phyloP scores from a whole-genome alignment of 2,797 vertebrate species.

The Enteromius viviparus region DNA sequence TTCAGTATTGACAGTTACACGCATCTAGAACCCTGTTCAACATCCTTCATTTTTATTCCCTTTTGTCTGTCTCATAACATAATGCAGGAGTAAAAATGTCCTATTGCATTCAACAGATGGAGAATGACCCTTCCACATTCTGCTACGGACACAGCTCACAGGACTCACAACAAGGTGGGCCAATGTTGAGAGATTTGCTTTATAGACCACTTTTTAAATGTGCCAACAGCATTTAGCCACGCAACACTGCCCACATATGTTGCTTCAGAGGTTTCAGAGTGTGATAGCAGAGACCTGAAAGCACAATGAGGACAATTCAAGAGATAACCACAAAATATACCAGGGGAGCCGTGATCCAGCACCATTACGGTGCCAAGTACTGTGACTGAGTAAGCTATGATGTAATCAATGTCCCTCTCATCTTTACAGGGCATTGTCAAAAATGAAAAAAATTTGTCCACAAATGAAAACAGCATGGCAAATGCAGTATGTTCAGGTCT shows the following conservation, averaged over 20 bases:
- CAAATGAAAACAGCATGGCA: background rate
- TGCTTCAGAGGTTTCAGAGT: conserved; percentile 9
- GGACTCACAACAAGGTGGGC: conserved; percentile 13
- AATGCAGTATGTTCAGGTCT: background rate
- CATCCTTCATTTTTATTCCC: conserved; percentile 38
- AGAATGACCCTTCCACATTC: conserved; percentile 26
- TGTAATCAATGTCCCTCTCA: conserved; percentile 10
- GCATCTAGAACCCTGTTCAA: conserved; percentile 66
- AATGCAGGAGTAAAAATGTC: conserved; percentile 1
- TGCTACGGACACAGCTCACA: conserved; percentile 28
- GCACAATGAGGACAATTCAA: background rate
- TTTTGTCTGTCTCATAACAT: background rate
- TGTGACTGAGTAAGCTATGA: conserved; percentile 29
- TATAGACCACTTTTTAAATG: conserved; percentile 31
- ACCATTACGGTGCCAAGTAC: background rate
- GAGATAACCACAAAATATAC: conserved; percentile 7
- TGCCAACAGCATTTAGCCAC: conserved; percentile 27
- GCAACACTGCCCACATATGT: conserved; percentile 31
- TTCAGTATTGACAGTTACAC: conserved; percentile 26
- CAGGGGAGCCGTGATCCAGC: background rate
- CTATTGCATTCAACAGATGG: conserved; percentile 8
- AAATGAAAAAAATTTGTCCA: background rate
- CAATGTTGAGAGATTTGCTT: conserved; percentile 17
- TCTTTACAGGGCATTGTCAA: background rate
- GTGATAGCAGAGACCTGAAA: conserved; percentile 6